Conservation (phyloP, 2,113 vertebrate genomes). For the Trichechus manatus region DNA sequence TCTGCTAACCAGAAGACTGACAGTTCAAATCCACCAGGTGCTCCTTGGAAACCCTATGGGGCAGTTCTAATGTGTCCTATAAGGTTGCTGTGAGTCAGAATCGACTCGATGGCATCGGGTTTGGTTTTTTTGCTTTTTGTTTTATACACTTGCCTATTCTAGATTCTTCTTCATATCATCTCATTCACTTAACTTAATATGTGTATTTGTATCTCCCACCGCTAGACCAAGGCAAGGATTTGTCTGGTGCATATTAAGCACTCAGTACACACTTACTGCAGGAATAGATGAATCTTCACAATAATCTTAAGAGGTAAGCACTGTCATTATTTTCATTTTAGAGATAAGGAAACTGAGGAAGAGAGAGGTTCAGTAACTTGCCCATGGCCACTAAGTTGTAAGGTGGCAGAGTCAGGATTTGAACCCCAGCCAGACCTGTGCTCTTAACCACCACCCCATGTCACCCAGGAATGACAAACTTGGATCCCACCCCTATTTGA, state of each 20-base stretch:
- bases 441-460: accelerated
- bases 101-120: too few species aligned
- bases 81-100: too few species aligned
- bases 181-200: accelerated
- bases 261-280: background rate
- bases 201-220: background rate
- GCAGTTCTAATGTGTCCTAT: too few species aligned
- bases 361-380: background rate
- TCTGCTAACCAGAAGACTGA: too few species aligned
- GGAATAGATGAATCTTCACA: background rate
- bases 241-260: accelerated
- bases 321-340: background rate
- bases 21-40: too few species aligned
- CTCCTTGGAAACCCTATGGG: too few species aligned
- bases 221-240: background rate
- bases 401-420: background rate
- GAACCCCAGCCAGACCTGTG: background rate
- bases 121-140: too few species aligned
- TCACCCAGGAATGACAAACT: accelerated
- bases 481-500: too few species aligned
- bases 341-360: background rate
- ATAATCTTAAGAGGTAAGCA: background rate
- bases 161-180: background rate
- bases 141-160: background rate
- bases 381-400: background rate